phyloP scores from a whole-genome alignment of 2,888 invertebrate genomes.

The Seladonia tumulorum region DNA sequence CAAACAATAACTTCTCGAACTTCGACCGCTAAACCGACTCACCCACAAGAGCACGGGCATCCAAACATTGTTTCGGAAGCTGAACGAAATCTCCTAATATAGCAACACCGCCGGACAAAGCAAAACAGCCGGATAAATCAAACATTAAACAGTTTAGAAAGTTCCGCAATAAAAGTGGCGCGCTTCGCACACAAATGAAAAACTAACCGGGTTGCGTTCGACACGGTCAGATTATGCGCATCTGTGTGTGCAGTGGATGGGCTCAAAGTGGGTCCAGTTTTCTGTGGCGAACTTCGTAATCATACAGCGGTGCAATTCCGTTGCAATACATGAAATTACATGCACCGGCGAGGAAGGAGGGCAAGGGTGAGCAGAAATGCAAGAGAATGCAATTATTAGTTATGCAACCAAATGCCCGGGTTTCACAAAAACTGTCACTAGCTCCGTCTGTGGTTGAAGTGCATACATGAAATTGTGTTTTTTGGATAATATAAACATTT shows the following conservation, averaged over 20 bases:
- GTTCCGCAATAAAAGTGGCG: not conserved
- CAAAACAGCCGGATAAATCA: not conserved
- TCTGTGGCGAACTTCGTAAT: not conserved
- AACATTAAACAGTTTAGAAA: not conserved
- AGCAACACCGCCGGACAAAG: not conserved
- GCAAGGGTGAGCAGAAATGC: not conserved
- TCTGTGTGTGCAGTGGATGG: not conserved
- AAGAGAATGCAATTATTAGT: not conserved
- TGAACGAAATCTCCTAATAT: not conserved
- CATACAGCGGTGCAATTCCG: not conserved
- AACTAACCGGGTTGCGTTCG: not conserved
- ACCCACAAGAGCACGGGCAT: not conserved
- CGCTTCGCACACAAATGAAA: not conserved
- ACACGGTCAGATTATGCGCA: not conserved
- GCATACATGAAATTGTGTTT: too few relatives aligned
- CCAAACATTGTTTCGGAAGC: not conserved
- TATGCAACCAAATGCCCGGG: too few relatives aligned
- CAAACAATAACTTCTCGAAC: not conserved
- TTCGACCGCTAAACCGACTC: not conserved
- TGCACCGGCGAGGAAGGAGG: not conserved
- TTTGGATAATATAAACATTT: too few relatives aligned
- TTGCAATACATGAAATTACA: not conserved
- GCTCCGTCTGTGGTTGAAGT: too few relatives aligned
- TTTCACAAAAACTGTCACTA: too few relatives aligned
- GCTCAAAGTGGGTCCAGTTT: constrained; percentile 6